Conservation (phyloP, 2,888 invertebrate genomes). For the Amphipyra berbera region DNA sequence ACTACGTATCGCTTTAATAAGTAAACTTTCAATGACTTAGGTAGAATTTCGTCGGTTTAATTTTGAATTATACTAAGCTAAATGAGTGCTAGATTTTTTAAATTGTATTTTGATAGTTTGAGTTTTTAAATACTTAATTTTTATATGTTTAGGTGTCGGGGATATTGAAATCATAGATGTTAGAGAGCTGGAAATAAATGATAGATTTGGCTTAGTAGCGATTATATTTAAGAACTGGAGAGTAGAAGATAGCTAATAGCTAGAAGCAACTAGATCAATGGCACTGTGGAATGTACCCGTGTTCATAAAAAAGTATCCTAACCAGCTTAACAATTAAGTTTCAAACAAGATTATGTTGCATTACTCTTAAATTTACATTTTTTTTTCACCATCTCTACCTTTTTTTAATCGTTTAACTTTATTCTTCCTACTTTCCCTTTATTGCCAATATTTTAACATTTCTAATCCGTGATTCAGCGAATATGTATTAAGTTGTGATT, state of each 20-base stretch:
- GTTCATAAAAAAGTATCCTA: conserved; percentile 88
- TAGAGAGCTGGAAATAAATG: conserved; percentile 55
- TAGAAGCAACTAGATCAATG: conserved; percentile 85
- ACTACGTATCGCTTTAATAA: conserved; percentile 83
- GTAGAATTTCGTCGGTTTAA: conserved; percentile 78
- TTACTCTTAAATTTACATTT: conserved; percentile 79
- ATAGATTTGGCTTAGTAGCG: conserved; percentile 62
- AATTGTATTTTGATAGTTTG: conserved; percentile 63
- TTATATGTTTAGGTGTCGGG: conserved; percentile 39
- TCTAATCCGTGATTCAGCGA: conserved; percentile 81
- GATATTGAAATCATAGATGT: conserved; percentile 48
- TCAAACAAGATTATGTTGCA: conserved; percentile 85
- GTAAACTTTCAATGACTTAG: conserved; percentile 79
- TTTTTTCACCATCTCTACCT: conserved; percentile 77
- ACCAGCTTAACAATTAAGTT: conserved; percentile 82
- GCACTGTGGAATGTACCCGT: conserved; percentile 88
- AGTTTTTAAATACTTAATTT: conserved; percentile 51
- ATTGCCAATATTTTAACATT: conserved; percentile 82
- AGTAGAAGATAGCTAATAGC: conserved; percentile 80
- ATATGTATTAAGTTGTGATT: conserved; percentile 88
- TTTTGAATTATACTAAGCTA: conserved; percentile 86
- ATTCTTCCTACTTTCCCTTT: conserved; percentile 72
- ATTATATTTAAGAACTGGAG: conserved; percentile 70
- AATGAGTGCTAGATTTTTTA: conserved; percentile 80
- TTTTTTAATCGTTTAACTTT: conserved; percentile 71